phyloP scores from a whole-genome alignment of 2,888 invertebrate species.

The Agrenia bidenticulata region DNA sequence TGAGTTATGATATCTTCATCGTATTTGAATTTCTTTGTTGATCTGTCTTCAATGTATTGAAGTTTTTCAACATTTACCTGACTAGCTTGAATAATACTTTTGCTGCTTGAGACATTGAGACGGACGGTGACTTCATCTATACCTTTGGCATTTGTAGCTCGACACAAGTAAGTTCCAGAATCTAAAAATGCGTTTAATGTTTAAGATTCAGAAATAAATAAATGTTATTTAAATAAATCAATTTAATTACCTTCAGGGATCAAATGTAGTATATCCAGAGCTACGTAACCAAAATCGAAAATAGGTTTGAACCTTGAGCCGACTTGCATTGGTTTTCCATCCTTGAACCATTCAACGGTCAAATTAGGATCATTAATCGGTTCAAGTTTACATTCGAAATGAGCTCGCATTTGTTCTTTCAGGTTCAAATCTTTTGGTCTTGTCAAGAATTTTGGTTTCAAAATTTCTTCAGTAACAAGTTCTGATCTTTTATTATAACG shows the following conservation, averaged over 20 bases:
- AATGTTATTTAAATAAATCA: too few species aligned
- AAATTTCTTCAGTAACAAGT: slow-evolving; percentile 83
- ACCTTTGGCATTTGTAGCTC: slow-evolving; percentile 87
- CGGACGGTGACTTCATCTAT: slow-evolving; percentile 72
- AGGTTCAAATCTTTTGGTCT: slow-evolving; percentile 84
- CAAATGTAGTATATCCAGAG: slow-evolving; percentile 90
- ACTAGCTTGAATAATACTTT: slow-evolving; percentile 67
- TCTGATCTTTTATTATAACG: slow-evolving; percentile 78
- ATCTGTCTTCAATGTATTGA: slow-evolving; percentile 81
- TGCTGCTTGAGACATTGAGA: slow-evolving; percentile 50
- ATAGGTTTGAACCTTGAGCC: slow-evolving; percentile 93
- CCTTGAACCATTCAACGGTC: slow-evolving; percentile 95
- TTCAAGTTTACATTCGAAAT: slow-evolving; percentile 96
- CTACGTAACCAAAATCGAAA: slow-evolving; percentile 98
- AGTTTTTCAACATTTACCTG: slow-evolving; percentile 89
- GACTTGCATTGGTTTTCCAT: slow-evolving; percentile 88
- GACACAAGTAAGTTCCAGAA: slow-evolving; percentile 85
- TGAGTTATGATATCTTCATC: slow-evolving; percentile 82
- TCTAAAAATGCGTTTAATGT: slow-evolving; percentile 34
- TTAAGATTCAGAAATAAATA: too few species aligned
- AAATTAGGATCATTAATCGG: slow-evolving; percentile 95
- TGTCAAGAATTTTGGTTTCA: slow-evolving; percentile 80
- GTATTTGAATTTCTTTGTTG: slow-evolving; percentile 24
- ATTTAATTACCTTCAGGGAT: slow-evolving; percentile 70
- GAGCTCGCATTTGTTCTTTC: slow-evolving; percentile 86